These are phyloP conservation scores for Papilio helenus DNA, from an alignment of 1,140 invertebrate species.

Conservation along the genomic window DNA sequence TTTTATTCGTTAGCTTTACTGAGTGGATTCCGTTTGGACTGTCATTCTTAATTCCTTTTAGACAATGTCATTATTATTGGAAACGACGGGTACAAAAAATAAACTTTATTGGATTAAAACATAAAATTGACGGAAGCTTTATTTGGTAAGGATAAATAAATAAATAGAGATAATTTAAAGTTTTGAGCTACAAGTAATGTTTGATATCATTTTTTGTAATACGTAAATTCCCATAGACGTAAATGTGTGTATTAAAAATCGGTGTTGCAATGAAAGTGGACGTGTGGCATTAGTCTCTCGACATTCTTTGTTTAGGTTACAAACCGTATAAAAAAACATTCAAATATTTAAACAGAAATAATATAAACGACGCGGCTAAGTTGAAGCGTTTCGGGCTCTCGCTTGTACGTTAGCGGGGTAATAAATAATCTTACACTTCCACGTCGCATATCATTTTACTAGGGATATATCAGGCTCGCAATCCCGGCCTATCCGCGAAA, in stretches of 20 bases:
- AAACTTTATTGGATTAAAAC: background rate
- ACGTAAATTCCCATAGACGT: constrained; percentile 46
- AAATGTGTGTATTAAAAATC: constrained; percentile 76
- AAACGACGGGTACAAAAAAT: background rate
- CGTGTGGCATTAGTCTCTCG: constrained; percentile 74
- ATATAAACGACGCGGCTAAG: constrained; percentile 77
- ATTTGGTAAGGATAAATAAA: background rate
- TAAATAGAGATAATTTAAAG: too few relatives aligned
- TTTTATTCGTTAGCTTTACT: constrained; percentile 61
- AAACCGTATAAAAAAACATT: constrained; percentile 76
- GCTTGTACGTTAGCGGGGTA: constrained; percentile 69
- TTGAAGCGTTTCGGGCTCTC: constrained; percentile 68
- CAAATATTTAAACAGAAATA: constrained; percentile 78
- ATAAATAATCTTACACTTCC: constrained; percentile 77
- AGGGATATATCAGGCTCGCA: constrained; percentile 72
- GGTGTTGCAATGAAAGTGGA: constrained; percentile 68
- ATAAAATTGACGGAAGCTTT: constrained; percentile 7
- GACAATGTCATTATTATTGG: constrained; percentile 21
- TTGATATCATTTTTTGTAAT: background rate
- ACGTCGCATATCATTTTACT: constrained; percentile 76
- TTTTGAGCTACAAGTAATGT: too few relatives aligned
- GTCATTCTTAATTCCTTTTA: constrained; percentile 24
- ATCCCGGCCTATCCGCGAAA: constrained; percentile 65
- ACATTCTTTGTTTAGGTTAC: constrained; percentile 77
- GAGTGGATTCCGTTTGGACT: constrained; percentile 43